Conservation (phyloP, 2,797 vertebrate species). For the Octomys mimax region DNA sequence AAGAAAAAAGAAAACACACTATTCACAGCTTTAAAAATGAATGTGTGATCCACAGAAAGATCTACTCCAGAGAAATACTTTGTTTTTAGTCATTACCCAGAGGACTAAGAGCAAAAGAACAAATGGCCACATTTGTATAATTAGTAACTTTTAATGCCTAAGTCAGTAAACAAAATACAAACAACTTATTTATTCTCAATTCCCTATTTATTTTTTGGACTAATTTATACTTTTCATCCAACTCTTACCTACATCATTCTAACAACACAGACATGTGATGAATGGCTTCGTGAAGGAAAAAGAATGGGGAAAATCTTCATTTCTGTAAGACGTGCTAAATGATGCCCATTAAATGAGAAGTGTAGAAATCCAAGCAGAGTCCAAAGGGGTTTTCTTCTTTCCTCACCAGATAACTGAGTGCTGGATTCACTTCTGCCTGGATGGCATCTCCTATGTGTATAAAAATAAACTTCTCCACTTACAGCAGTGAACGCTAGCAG, state of each 20-base stretch:
- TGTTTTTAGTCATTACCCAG: slow-evolving; percentile 10
- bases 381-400: neutral
- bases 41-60: neutral
- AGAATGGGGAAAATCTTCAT: slow-evolving; percentile 27
- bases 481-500: neutral
- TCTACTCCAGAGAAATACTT: neutral
- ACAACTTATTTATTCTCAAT: neutral
- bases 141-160: neutral
- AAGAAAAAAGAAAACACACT: no score
- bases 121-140: neutral
- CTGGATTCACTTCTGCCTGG: neutral
- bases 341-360: neutral
- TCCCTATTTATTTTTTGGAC: neutral
- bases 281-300: slow-evolving; percentile 64
- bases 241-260: slow-evolving; percentile 29
- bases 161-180: neutral
- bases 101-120: slow-evolving; percentile 8
- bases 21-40: neutral
- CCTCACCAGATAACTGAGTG: neutral
- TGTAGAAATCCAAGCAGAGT: neutral
- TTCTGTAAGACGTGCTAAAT: neutral
- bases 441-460: neutral
- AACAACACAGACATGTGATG: neutral
- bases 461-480: neutral
- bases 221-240: slow-evolving; percentile 8